Conservation (phyloP, 2,888 invertebrate species). For the Scaptomyza flava region DNA sequence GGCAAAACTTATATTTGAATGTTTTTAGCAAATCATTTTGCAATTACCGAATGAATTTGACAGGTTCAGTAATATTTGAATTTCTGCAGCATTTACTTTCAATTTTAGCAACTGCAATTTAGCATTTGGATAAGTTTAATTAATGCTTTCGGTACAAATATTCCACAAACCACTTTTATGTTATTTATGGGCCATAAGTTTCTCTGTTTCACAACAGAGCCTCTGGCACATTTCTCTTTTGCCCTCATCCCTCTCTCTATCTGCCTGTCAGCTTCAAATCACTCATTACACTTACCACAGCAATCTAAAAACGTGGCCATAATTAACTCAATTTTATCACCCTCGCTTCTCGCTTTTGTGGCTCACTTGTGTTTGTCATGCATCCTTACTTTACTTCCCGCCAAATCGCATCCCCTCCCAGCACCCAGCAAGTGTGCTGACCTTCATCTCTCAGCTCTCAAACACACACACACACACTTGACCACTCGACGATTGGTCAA, state of each 20-base stretch:
- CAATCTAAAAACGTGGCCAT: constrained; percentile 65
- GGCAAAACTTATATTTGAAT: constrained; percentile 6
- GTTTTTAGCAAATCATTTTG: constrained; percentile 21
- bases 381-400: background rate
- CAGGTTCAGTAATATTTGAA: constrained; percentile 5
- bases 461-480: constrained; percentile 25
- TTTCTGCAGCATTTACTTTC: constrained; percentile 1
- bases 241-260: background rate
- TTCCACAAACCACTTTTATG: constrained; percentile 34
- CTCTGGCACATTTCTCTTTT: constrained; percentile 2
- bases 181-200: constrained; percentile 49
- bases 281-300: constrained; percentile 61
- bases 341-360: constrained; percentile 61
- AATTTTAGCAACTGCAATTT: constrained; percentile 11
- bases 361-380: constrained; percentile 63
- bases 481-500: constrained; percentile 42
- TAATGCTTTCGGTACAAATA: background rate
- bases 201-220: constrained; percentile 43
- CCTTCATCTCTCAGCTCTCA: constrained; percentile 26
- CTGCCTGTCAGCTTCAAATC: constrained; percentile 52
- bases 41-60: constrained; percentile 16
- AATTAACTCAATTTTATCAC: constrained; percentile 77
- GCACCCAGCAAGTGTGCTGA: constrained; percentile 13
- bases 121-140: constrained; percentile 35
- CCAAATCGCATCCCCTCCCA: background rate